These are phyloP conservation scores for Apis dorsata DNA, from an alignment of 1,140 invertebrate species.

Conservation along the genomic window DNA sequence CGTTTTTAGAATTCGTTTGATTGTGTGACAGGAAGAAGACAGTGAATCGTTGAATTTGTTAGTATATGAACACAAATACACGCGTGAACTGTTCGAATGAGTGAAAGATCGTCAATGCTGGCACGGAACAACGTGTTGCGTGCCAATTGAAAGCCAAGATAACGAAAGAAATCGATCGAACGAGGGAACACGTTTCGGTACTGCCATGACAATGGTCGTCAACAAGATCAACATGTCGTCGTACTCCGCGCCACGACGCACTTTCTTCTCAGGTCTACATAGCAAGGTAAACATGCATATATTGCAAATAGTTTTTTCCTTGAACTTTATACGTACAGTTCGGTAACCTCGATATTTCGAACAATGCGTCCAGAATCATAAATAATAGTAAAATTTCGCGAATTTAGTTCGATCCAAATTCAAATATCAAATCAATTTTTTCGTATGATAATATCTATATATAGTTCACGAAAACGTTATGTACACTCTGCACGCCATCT, in stretches of 20 bases:
- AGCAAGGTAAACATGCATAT: conserved; percentile 66
- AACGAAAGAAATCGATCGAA: conserved; percentile 25
- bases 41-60: conserved; percentile 14
- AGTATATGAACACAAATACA: background rate
- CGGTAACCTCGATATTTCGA: background rate
- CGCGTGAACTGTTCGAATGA: conserved; percentile 33
- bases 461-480: too few relatives aligned
- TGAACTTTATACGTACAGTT: too few relatives aligned
- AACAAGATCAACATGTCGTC: conserved; percentile 76
- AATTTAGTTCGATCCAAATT: background rate
- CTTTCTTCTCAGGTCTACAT: conserved; percentile 72
- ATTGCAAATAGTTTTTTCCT: background rate
- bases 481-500: too few relatives aligned
- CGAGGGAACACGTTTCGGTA: conserved; percentile 13
- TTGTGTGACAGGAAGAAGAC: background rate
- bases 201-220: conserved; percentile 76
- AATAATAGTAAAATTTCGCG: too few relatives aligned
- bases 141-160: conserved; percentile 7
- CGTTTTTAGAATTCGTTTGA: background rate
- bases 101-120: conserved; percentile 9
- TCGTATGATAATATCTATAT: background rate
- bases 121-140: conserved; percentile 29
- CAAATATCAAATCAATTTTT: background rate
- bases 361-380: too few relatives aligned
- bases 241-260: conserved; percentile 69